Evolutionary conservation across 1,140 invertebrate species (phyloP).

Genomic region (Leptopilina clavipes): DNA sequence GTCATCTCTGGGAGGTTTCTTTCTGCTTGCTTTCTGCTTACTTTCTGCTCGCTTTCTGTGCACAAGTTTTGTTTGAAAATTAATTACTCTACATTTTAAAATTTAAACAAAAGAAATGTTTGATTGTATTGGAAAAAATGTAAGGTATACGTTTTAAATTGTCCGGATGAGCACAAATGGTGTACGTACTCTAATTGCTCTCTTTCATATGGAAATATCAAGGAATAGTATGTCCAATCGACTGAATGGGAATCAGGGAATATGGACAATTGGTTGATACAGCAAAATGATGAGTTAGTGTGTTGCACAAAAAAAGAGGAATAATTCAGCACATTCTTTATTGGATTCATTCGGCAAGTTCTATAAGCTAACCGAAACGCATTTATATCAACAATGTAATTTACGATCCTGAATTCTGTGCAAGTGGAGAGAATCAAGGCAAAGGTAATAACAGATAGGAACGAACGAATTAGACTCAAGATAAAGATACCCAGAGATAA

Average conservation of each 20-base stretch:
- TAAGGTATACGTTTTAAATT: no score
- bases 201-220: slow-evolving; percentile 16
- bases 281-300: background rate
- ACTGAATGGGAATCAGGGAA: background rate
- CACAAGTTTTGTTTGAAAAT: background rate
- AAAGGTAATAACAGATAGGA: slow-evolving; percentile 28
- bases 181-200: slow-evolving; percentile 18
- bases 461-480: slow-evolving; percentile 31
- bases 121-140: no score
- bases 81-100: background rate
- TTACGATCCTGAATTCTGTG: background rate
- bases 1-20: background rate
- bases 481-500: slow-evolving; percentile 17
- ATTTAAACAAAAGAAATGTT: no score
- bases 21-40: background rate
- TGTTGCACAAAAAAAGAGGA: background rate
- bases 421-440: slow-evolving; percentile 1
- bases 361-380: background rate
- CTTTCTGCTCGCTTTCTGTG: background rate
- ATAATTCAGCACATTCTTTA: background rate
- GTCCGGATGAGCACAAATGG: no score
- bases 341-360: background rate
- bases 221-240: background rate
- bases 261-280: background rate
- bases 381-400: slow-evolving; percentile 4